Base-by-base conservation (phyloP, 2,113 vertebrate species). In the Synodontis membranacea region DNA sequence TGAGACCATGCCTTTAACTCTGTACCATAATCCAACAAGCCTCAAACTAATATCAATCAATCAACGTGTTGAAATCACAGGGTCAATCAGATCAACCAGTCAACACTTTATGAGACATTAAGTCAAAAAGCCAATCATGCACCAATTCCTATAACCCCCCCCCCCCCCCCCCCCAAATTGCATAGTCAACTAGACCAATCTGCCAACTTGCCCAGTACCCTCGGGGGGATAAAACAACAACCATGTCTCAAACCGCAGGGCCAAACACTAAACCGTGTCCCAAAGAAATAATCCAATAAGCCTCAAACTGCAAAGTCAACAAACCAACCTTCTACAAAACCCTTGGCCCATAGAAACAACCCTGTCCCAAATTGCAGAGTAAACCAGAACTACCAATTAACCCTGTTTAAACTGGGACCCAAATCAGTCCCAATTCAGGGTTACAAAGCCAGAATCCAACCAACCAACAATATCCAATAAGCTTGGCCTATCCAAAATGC, bases 401-500 rank as follows among this genome's bases (percentile, higher is more conserved):
- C 28, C 17, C 8, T 52, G 8, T 70, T 70, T 70, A 39, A 70
- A 66, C 64, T 31, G 34, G 34, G 19, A 54, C 14, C 31, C n/a
- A 17, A 44, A 3, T 74, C 31, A 39, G 48, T 31, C 52, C 19
- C 4, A 80, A 80, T 25, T 10, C 48, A 19, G 2, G 1, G 15
- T 9, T 8, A 21, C 39, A 50, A 52, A 52, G 11, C 5, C 3
- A 17, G 15, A 21, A 44, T 44, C 42, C 70, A 44, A 74, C 10
- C 21, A 44, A 72, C 9, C 31, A 70, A 74, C 70, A 5, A 44
- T 44, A 28, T 44, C 1, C 3, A 11, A 44, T 14, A 46, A n/a
- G 4, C 6, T 46, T 75, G 1, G 0, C 25, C 28, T 0, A 7
- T 3, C 15, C 3, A 48, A 48, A 52, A 52, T 5, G 0, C n/a